A percentile compares a stretch with the other conserved stretches of the same genome.
These are phyloP conservation scores for Antechinus stuartii DNA, from an alignment of 2,113 vertebrate genomes.

Conservation along the genomic window DNA sequence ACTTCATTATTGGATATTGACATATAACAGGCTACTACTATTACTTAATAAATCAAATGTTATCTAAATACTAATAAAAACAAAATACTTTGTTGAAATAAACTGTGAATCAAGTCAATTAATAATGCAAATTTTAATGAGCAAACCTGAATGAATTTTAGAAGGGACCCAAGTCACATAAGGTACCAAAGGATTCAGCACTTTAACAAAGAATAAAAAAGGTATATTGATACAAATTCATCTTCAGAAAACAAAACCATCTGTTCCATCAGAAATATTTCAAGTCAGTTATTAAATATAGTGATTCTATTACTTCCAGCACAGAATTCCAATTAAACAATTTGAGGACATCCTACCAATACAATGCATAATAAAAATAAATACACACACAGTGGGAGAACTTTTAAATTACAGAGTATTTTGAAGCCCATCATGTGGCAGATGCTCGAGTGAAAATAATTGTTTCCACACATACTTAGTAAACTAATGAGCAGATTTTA, in stretches of 20 bases:
- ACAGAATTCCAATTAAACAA: constrained; percentile 2
- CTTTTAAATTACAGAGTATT: neutral
- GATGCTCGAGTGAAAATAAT: neutral
- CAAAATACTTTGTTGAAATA: neutral
- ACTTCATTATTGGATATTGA: constrained; percentile 10
- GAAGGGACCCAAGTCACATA: constrained; percentile 9
- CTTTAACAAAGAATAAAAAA: neutral
- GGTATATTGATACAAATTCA: neutral
- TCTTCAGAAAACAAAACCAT: constrained; percentile 23
- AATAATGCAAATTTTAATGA: constrained; percentile 31
- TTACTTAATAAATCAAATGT: neutral
- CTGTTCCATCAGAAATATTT: neutral
- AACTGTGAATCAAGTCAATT: constrained; percentile 31
- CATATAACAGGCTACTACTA: constrained; percentile 24
- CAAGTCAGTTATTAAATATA: constrained; percentile 11
- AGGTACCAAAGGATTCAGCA: neutral
- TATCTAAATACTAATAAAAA: constrained; percentile 11
- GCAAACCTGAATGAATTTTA: neutral
- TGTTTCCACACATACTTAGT: neutral
- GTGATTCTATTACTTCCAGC: constrained; percentile 21
- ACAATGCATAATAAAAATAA: neutral
- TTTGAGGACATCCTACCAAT: neutral
- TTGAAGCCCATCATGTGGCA: neutral
- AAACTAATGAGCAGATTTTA: constrained; percentile 18
- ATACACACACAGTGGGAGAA: constrained; percentile 18